Conservation (phyloP, 2,113 vertebrate genomes). For the Nibea coibor region DNA sequence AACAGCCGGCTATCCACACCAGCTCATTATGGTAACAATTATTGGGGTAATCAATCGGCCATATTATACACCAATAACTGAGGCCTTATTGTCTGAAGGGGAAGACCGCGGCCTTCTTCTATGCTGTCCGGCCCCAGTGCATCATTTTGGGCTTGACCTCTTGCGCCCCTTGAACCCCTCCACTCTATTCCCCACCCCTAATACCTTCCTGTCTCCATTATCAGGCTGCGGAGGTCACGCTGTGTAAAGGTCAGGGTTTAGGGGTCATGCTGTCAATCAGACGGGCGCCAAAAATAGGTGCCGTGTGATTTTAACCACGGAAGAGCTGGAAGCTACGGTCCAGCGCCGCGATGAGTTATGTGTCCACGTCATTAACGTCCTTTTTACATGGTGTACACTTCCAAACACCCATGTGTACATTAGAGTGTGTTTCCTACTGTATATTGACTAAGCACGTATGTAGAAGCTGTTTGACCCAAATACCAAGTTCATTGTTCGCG, state of each 20-base stretch:
- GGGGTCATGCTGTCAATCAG: slow-evolving; percentile 73
- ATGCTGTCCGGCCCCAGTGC: slow-evolving; percentile 43
- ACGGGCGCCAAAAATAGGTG: slow-evolving; percentile 73
- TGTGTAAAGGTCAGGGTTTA: slow-evolving; percentile 78
- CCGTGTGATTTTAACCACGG: slow-evolving; percentile 70
- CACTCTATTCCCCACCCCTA: slow-evolving; percentile 64
- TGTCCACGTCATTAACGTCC: slow-evolving; percentile 56
- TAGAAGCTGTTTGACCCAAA: slow-evolving; percentile 56
- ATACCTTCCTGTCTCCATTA: slow-evolving; percentile 84
- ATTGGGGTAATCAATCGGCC: slow-evolving; percentile 73
- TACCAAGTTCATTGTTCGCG: slow-evolving; percentile 65
- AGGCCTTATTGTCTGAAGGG: slow-evolving; percentile 73
- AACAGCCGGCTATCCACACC: slow-evolving; percentile 71
- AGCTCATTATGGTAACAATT: slow-evolving; percentile 81
- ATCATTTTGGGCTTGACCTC: slow-evolving; percentile 80
- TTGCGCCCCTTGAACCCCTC: slow-evolving; percentile 55
- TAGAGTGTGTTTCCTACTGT: slow-evolving; percentile 40
- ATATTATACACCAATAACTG: slow-evolving; percentile 77
- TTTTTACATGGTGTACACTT: not conserved
- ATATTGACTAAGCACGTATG: slow-evolving; percentile 33
- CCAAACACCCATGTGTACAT: slow-evolving; percentile 33
- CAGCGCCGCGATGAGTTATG: slow-evolving; percentile 60
- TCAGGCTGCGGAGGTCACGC: slow-evolving; percentile 68
- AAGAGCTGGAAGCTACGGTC: slow-evolving; percentile 59
- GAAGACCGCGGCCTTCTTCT: slow-evolving; percentile 67